Percentiles rank a stretch among this genome's conserved stretches.
phyloP scores from a whole-genome alignment of 2,113 vertebrate species.

The Gopherus evgoodei region DNA sequence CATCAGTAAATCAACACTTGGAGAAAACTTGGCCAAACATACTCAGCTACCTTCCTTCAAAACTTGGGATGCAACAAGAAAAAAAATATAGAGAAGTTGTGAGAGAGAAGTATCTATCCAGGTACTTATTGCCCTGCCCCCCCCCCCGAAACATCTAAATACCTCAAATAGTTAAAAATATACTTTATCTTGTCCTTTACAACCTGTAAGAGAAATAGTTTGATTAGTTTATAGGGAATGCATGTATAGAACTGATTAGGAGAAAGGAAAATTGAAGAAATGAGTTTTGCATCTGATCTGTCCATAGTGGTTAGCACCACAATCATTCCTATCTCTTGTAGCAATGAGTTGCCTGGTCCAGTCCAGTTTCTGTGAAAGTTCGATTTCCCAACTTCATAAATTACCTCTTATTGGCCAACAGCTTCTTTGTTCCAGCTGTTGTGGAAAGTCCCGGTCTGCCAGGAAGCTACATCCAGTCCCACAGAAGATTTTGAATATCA shows the following conservation, averaged over 20 bases:
- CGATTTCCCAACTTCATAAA: background rate
- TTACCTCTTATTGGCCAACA: background rate
- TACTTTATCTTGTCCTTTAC: background rate
- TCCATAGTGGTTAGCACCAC: background rate
- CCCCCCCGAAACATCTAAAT: background rate
- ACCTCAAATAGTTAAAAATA: background rate
- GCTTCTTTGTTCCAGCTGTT: background rate
- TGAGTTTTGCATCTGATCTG: background rate
- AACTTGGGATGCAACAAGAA: background rate
- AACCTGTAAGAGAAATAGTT: background rate
- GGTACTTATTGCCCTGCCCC: background rate
- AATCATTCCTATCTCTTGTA: background rate
- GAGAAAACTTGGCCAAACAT: background rate
- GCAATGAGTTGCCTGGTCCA: background rate
- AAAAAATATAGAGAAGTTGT: background rate
- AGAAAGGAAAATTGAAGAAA: slow-evolving; percentile 1
- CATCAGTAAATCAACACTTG: background rate
- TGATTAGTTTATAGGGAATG: background rate
- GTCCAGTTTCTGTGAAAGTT: background rate
- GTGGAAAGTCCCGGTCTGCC: background rate
- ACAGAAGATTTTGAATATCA: background rate
- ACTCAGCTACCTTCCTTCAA: background rate
- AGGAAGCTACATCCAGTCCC: background rate
- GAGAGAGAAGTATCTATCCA: background rate
- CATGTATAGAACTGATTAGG: background rate